Evolutionary conservation across 2,888 invertebrate genomes (phyloP), one percentile per base, ranked within the genome.

Genomic region (Aleiodes alternator): DNA sequence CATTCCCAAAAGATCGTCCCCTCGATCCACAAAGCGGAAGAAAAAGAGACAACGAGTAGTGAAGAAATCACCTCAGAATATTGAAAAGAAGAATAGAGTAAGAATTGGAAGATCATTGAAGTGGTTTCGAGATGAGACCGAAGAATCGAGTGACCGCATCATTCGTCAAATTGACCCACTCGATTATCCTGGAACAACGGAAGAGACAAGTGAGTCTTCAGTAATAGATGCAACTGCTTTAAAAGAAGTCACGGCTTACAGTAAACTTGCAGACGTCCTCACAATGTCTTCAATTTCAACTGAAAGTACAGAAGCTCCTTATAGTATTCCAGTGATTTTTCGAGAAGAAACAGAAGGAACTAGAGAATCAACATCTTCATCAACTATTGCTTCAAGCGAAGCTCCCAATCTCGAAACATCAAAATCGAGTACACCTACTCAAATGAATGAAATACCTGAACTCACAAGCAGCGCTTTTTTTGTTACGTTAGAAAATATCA

Each of bases 81-180:
- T 48, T 7, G 4, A 7, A 6, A 14, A 34, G 29, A 69, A 75
- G 48, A n/a, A 9, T 51, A 57, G 29, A 9, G 53, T 38, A 29
- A 69, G 29, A 48, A 31, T 75, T 70, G 69, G 75, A 14, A 64
- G 70, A 23, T 55, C 70, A 4, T 34, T 75, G 29, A 73, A 43
- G 55, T 66, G 53, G 8, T 16, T 66, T 4, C 12, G 29, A 23
- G 72, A 55, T 16, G 38, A 69, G 5, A 31, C 61, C 29, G 61
- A 61, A 61, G 72, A 61, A 9, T 14, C 5, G 12, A 23, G 29
- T 1, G 23, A 38, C 43, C 64, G 64, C 8, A 7, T 48, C 23
- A 0, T 16, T 9, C 64, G 64, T 16, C 43, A 64, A 48, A 23
- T 16, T 6, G 61, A 64, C 43, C 7, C 14, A 14, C 43, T 64